These are phyloP conservation scores for Drosophila lini DNA, from an alignment of 1,140 invertebrate genomes.

Conservation along the genomic window DNA sequence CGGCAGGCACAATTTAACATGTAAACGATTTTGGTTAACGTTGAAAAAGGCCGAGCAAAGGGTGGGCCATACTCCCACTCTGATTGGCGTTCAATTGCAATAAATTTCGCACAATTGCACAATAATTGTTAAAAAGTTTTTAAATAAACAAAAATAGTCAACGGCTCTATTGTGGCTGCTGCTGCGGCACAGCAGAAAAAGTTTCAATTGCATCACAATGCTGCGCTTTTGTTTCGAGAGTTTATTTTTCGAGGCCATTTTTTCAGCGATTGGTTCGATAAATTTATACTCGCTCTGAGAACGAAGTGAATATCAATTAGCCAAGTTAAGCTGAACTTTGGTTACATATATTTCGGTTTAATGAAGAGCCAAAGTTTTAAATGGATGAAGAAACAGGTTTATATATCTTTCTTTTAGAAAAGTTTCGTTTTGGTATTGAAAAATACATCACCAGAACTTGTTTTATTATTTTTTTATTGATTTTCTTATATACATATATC, in stretches of 20 bases:
- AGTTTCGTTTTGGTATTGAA: neutral
- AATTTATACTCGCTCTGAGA: slow-evolving; percentile 20
- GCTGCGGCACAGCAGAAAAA: slow-evolving; percentile 35
- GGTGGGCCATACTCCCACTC: slow-evolving; percentile 27
- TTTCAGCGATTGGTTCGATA: slow-evolving; percentile 1
- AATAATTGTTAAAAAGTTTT: slow-evolving; percentile 83
- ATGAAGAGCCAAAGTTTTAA: slow-evolving; percentile 22
- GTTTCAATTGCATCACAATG: slow-evolving; percentile 52
- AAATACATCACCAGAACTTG: neutral
- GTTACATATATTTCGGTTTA: slow-evolving; percentile 36
- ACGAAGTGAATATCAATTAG: slow-evolving; percentile 68
- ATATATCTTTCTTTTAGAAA: neutral
- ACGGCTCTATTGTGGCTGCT: slow-evolving; percentile 46
- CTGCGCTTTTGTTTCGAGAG: slow-evolving; percentile 24
- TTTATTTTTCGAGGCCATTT: slow-evolving; percentile 7
- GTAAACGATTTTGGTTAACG: slow-evolving; percentile 82
- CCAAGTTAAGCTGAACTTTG: slow-evolving; percentile 51
- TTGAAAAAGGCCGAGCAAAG: slow-evolving; percentile 5
- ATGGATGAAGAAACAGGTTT: neutral
- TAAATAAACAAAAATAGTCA: slow-evolving; percentile 76
- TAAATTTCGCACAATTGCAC: slow-evolving; percentile 83
- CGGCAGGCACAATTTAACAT: slow-evolving; percentile 77
- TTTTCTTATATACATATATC: neutral
- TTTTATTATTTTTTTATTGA: neutral
- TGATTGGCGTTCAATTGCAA: slow-evolving; percentile 83